These are phyloP conservation scores for Ennomos quercinarius DNA, from an alignment of 2,888 invertebrate species.

Conservation along the genomic window DNA sequence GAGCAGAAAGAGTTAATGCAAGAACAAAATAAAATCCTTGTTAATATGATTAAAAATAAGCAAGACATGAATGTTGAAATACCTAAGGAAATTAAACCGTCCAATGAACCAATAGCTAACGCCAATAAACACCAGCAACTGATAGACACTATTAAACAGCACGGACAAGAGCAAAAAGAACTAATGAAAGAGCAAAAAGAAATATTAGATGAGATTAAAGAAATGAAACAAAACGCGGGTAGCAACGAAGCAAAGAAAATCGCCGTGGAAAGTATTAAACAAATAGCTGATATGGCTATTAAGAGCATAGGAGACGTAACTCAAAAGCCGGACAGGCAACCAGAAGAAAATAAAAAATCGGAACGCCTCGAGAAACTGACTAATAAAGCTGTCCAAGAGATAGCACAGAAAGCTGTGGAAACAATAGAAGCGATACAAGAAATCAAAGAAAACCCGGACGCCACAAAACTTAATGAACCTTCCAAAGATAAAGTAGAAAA, in stretches of 20 bases:
- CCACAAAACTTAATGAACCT: conserved; percentile 3
- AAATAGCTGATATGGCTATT: conserved; percentile 79
- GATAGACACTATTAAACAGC: conserved; percentile 88
- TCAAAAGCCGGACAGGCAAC: conserved; percentile 59
- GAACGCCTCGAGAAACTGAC: conserved; percentile 63
- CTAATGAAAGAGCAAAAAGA: conserved; percentile 88
- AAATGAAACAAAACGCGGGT: conserved; percentile 73
- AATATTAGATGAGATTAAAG: conserved; percentile 85
- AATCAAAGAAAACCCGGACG: conserved; percentile 54
- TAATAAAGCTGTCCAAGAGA: conserved; percentile 76
- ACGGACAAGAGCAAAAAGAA: conserved; percentile 88
- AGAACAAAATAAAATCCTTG: conserved; percentile 87
- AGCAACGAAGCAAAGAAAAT: conserved; percentile 77
- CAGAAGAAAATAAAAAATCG: conserved; percentile 49
- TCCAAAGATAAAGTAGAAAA: conserved; percentile 17
- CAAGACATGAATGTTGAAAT: conserved; percentile 68
- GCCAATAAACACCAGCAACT: conserved; percentile 57
- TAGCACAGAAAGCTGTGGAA: conserved; percentile 77
- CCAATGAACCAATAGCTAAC: conserved; percentile 22
- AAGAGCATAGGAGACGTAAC: conserved; percentile 73
- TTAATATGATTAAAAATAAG: conserved; percentile 85
- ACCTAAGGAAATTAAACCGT: conserved; percentile 69
- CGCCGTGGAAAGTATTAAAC: conserved; percentile 81
- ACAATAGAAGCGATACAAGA: conserved; percentile 77
- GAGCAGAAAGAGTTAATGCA: conserved; percentile 88